Evolutionary conservation across 2,797 vertebrate species (phyloP).

Genomic region (Phyllotis vaccarum): DNA sequence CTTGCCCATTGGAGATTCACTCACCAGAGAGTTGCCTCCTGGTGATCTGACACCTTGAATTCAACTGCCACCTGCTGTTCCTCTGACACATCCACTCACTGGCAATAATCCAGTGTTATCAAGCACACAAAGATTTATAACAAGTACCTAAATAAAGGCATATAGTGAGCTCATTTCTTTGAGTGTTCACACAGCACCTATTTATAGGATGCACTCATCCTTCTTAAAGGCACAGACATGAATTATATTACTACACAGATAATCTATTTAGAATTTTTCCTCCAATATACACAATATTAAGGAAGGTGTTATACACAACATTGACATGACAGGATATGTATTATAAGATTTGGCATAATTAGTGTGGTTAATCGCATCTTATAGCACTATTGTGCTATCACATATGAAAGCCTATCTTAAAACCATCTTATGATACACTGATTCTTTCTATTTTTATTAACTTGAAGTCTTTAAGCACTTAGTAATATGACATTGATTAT

Average conservation of each 20-base stretch:
- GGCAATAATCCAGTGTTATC: background rate
- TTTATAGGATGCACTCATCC: background rate
- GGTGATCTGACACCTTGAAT: no score
- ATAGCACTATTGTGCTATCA: background rate
- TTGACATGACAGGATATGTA: background rate
- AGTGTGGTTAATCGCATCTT: background rate
- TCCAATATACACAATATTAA: background rate
- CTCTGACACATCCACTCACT: no score
- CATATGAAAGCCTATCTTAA: background rate
- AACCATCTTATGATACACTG: background rate
- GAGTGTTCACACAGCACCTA: background rate
- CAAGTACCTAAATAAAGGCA: background rate
- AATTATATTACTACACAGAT: background rate
- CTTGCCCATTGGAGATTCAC: no score
- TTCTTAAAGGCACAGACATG: background rate
- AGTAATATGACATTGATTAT: conserved; percentile 10
- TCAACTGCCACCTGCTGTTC: no score
- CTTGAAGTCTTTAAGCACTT: conserved; percentile 28
- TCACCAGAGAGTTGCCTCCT: no score
- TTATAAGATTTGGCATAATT: background rate
- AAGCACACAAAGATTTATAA: background rate
- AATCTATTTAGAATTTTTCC: background rate
- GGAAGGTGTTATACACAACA: background rate
- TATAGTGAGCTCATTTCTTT: background rate
- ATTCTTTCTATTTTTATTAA: background rate